Conservation (phyloP, 2,797 vertebrate species). For the Cyclopterus lumpus region DNA sequence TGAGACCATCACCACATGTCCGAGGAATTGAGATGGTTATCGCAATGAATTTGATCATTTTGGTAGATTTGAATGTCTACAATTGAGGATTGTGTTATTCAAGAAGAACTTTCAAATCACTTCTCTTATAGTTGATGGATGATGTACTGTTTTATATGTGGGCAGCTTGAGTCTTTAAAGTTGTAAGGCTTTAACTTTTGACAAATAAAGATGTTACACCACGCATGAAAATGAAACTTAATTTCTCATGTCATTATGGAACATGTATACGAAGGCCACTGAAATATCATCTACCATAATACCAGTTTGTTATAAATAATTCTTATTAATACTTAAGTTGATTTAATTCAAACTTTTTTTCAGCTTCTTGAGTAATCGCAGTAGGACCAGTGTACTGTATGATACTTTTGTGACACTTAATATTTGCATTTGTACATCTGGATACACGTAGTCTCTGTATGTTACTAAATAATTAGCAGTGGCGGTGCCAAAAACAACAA, state of each 20-base stretch:
- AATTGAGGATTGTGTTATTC: background rate
- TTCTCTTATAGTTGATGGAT: background rate
- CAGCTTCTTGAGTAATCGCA: background rate
- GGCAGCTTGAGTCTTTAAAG: background rate
- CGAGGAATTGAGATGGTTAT: background rate
- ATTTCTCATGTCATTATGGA: conserved; percentile 6
- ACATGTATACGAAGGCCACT: background rate
- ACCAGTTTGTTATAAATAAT: background rate
- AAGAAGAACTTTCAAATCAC: background rate
- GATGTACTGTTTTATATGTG: background rate
- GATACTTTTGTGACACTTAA: background rate
- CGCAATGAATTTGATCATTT: conserved; percentile 1
- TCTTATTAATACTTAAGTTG: conserved; percentile 5
- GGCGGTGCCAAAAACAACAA: background rate
- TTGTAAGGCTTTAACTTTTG: background rate
- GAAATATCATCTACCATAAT: background rate
- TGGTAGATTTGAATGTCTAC: background rate
- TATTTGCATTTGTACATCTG: background rate
- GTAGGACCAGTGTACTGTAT: background rate
- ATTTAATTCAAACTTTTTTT: conserved; percentile 15
- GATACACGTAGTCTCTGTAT: background rate
- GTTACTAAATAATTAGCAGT: background rate
- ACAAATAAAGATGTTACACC: background rate
- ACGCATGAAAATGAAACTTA: background rate
- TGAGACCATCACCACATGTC: background rate